Evolutionary conservation across 2,888 invertebrate species (phyloP).

Genomic region (Rhodophaea formosa): DNA sequence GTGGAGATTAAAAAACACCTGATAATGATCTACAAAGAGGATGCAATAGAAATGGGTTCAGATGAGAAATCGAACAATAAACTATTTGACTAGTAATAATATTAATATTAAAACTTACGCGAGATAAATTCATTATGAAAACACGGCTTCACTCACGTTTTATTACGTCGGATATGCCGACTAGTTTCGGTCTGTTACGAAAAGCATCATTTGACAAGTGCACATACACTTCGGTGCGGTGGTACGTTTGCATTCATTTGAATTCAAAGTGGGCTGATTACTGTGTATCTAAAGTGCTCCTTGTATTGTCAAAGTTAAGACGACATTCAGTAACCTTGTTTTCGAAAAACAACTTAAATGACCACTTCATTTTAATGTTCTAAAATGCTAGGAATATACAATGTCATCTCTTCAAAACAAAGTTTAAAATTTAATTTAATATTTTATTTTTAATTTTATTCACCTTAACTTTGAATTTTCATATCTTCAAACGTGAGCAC

Average conservation of each 20-base stretch:
- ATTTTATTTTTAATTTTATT: background rate
- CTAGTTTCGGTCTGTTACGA: too few species aligned
- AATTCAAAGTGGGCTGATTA: background rate
- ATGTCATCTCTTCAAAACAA: background rate
- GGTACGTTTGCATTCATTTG: slow-evolving; percentile 3
- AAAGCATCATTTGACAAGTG: background rate
- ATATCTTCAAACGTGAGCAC: background rate
- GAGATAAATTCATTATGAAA: too few species aligned
- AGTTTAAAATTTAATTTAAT: too few species aligned
- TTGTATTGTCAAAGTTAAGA: background rate
- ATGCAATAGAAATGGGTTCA: too few species aligned
- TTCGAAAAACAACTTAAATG: background rate
- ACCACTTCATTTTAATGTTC: background rate
- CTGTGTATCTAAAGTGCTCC: background rate
- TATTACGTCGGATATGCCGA: too few species aligned
- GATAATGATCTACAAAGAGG: too few species aligned
- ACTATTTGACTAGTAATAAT: too few species aligned
- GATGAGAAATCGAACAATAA: too few species aligned
- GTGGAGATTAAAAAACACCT: too few species aligned
- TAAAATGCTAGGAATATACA: background rate
- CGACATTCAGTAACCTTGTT: background rate
- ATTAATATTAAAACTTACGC: too few species aligned
- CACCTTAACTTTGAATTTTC: background rate
- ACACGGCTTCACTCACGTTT: too few species aligned
- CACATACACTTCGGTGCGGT: background rate